A percentile compares a stretch with the other conserved stretches of the same genome.
Evolutionary conservation across 2,797 vertebrate species (phyloP).

Genomic region (Kryptopterus vitreolus): DNA sequence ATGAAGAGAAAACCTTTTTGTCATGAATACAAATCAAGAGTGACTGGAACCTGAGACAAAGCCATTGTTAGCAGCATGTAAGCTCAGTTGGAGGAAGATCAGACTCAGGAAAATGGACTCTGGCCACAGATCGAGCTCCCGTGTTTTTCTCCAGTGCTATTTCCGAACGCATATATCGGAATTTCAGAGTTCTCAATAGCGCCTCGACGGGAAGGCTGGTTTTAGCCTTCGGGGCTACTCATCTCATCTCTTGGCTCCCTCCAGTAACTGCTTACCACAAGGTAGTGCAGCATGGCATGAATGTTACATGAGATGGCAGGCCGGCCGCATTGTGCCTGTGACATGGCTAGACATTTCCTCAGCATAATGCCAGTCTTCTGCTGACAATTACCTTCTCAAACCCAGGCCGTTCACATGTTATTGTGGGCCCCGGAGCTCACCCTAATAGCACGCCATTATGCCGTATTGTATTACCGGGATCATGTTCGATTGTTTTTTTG

Average conservation of each 20-base stretch:
- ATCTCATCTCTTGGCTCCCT: constrained; percentile 74
- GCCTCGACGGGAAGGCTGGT: constrained; percentile 73
- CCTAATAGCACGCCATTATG: constrained; percentile 23
- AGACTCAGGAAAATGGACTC: constrained; percentile 48
- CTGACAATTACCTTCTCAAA: constrained; percentile 35
- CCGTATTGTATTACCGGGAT: constrained; percentile 24
- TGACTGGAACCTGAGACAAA: constrained; percentile 67
- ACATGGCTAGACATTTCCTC: constrained; percentile 49
- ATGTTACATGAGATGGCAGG: constrained; percentile 72
- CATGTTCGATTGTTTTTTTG: constrained; percentile 40
- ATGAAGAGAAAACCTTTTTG: constrained; percentile 62
- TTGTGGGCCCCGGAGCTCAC: constrained; percentile 11
- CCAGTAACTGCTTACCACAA: constrained; percentile 77
- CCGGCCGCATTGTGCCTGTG: constrained; percentile 70
- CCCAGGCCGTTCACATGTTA: constrained; percentile 17
- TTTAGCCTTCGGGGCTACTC: constrained; percentile 69
- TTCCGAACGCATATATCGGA: constrained; percentile 74
- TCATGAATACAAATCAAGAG: constrained; percentile 76
- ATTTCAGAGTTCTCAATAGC: constrained; percentile 77
- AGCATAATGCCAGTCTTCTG: constrained; percentile 17
- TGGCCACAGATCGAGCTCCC: constrained; percentile 70
- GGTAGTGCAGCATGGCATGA: constrained; percentile 66
- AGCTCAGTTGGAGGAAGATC: constrained; percentile 58
- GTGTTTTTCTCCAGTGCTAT: constrained; percentile 68
- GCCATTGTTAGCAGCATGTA: constrained; percentile 59